A percentile compares a stretch with the other conserved stretches of the same genome.
Conservation (phyloP, 2,888 invertebrate species). For the Sphecodes monilicornis region DNA sequence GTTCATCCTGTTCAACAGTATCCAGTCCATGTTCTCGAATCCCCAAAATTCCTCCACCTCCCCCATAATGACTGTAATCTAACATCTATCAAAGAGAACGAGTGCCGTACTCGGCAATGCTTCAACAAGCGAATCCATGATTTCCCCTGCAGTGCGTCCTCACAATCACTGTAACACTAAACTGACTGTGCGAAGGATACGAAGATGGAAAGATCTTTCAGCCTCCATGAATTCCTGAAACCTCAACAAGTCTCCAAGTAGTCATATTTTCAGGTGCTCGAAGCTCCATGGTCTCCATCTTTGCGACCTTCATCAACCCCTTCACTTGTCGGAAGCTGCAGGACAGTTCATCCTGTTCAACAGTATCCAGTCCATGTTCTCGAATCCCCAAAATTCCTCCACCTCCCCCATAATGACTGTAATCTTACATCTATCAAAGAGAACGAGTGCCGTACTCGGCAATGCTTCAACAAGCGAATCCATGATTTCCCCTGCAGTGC, state of each 20-base stretch:
- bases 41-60: background rate
- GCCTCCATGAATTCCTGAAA: background rate
- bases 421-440: background rate
- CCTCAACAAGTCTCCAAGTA: background rate
- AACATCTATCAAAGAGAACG: background rate
- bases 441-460: background rate
- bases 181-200: background rate
- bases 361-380: background rate
- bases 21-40: background rate
- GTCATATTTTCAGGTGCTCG: background rate
- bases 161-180: background rate
- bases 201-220: background rate
- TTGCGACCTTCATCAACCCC: background rate
- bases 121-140: too few relatives aligned
- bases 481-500: background rate
- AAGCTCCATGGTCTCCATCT: background rate
- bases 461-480: constrained; percentile 5
- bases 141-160: background rate
- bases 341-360: background rate
- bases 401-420: too few relatives aligned
- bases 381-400: background rate
- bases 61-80: background rate
- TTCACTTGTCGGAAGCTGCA: background rate
- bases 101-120: too few relatives aligned
- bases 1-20: background rate